These are phyloP conservation scores for Caenorhabditis sp. DNA, from an alignment of 2,888 invertebrate genomes.

Conservation along the genomic window DNA sequence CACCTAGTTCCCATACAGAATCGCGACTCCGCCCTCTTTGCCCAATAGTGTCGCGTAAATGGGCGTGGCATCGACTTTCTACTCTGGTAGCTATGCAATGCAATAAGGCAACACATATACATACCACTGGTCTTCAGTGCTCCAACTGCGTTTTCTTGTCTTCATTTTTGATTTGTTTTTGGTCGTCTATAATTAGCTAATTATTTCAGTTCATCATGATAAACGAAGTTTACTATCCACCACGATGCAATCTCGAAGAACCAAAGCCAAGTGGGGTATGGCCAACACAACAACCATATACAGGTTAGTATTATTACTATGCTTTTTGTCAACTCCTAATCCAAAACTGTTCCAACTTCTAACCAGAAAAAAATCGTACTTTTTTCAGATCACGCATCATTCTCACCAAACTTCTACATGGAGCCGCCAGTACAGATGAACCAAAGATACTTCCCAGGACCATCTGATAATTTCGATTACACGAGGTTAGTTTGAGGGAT, in stretches of 20 bases:
- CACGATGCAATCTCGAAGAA: not conserved
- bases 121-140: not conserved
- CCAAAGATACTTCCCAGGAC: conserved; percentile 3
- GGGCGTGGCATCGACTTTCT: not conserved
- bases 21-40: not conserved
- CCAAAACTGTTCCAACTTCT: no score
- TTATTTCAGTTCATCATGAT: not conserved
- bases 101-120: not conserved
- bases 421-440: not conserved
- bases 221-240: conserved; percentile 1
- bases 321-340: not conserved
- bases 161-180: not conserved
- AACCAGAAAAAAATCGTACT: not conserved
- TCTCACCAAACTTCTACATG: conserved; percentile 1
- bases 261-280: not conserved
- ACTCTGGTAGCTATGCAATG: not conserved
- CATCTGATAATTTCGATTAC: not conserved
- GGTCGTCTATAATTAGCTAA: not conserved
- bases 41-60: not conserved
- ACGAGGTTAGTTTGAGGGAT: conserved; percentile 3
- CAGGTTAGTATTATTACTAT: not conserved
- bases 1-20: not conserved
- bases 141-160: not conserved
- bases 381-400: not conserved
- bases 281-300: not conserved